Base-by-base conservation (phyloP, 2,888 invertebrate genomes). In the Embidobia sp. region DNA sequence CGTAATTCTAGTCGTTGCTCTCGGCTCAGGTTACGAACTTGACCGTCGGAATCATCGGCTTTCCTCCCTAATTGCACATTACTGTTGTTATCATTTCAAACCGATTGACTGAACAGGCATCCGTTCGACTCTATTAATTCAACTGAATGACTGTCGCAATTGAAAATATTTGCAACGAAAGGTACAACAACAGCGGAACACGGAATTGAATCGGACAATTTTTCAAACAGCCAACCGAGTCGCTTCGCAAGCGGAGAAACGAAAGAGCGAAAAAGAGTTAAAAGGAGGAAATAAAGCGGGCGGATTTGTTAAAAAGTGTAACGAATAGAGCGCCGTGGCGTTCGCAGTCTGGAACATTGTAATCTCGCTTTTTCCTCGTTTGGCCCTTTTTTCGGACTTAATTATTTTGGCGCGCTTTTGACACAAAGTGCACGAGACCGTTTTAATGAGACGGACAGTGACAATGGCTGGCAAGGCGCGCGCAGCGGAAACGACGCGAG, bases 361-460 rank as follows among this genome's bases (percentile, higher is more conserved):
- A 67, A 67, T 57, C 29, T 18, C 31, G 46, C 27, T 40, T 13
- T 31, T 29, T 59, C 33, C 18, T 44, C 22, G 40, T 37, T 31
- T n/a, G n/a, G n/a, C n/a, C n/a, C 19, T 31, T 73, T 46, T 49
- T 51, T 27, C 15, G 16, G 22, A 46, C 37, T 57, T 59, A 66
- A 74, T 66, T 57, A 59, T 73, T 73, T 57, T 31, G 66, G 59
- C 57, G 51, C 66, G 51, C 59, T 66, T 74, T 74, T 66, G 74
- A 66, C 74, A 66, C 66, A 66, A 74, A 57, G 73, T 63, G 57
- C 73, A 64, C 57, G 73, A 64, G 64, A 64, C 64, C 57, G 64
- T 74, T 74, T 74, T 74, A 74, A 74, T 67, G 74, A 67, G 74
- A 74, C 63, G 75, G 69, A 75, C 75, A 48, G 33, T 42, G 73